Evolutionary conservation across 2,797 vertebrate species (phyloP), one percentile per base, ranked within the genome.

Genomic region (Acrossocheilus fasciatus): DNA sequence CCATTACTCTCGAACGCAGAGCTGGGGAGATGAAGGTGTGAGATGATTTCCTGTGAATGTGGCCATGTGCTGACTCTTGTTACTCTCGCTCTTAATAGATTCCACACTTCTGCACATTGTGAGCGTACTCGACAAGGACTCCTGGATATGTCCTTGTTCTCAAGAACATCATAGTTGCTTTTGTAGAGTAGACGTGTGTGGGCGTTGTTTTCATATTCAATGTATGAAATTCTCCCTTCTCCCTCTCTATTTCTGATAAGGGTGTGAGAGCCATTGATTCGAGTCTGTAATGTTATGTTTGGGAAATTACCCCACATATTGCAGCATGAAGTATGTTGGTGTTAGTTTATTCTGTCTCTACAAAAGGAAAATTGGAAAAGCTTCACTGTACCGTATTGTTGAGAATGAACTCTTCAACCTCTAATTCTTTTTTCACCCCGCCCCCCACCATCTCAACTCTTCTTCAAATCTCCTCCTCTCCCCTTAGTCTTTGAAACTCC

Each of bases 41-140:
- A 78, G 79, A 80, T 83, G 86, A 83, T 87, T 85, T 86, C 64
- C 68, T 78, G 70, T 26, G 80, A 81, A 86, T 83, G 81, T 85
- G 36, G 84, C 81, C 43, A 41, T 81, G 79, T 34, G 47, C 81
- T 18, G 59, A 39, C 75, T 70, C 73, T 50, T 6, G 20, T 84
- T 72, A 66, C 34, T 76, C 73, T 84, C 14, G 4, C 64, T 86
- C 34, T 50, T 34, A 81, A 72, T 81, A 57, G 57, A 74, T 64
- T 76, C 70, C 69, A 73, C 26, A 73, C 43, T 74, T 47, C 34
- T 54, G 64, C 62, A 54, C 74, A 54, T 85, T 78, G 39, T 79
- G 66, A 79, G 57, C 8, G n/a, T 43, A 66, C 69, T 73, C 23
- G 4, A 62, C 84, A 83, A 81, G 80, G 75, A 76, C 66, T 43